Evolutionary conservation across 2,113 vertebrate genomes (phyloP), one percentile per base, ranked within the genome.

Genomic region (Prunella fulvescens): DNA sequence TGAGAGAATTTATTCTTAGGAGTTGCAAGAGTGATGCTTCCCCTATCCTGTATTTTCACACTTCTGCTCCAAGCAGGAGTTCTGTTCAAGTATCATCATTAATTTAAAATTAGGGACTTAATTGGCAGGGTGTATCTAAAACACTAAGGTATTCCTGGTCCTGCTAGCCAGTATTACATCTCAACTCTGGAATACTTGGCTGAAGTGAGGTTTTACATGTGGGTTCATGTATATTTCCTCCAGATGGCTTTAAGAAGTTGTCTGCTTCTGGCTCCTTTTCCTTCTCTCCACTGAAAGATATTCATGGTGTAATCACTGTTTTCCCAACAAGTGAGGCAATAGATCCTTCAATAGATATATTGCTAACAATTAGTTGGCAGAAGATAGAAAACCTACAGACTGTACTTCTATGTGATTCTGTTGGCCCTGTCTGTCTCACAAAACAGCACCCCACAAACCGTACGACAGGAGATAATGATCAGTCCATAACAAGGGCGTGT

Each of bases 381-480:
- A 69, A 64, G 81, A 57, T 1, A 78, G 86, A 71, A 94, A 92
- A 65, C 40, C 56, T 74, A 50, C 77, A 77, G 51, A 28, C 12
- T 65, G 24, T 42, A 66, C 31, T 73, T 87, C 23, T 29, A 3
- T 35, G 19, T 0, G 1, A 19, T 50, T 81, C 76, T 56, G 28
- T 73, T 81, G 60, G 44, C 45, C 18, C n/a, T 29, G 7, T 51
- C 79, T 85, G 40, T 53, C 56, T 81, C 60, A 85, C 64, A 88
- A 88, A 92, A 79, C 73, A 88, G 40, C 61, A 37, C 45, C 37
- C 26, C n/a, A 72, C 48, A 81, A 88, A 73, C 60, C 44, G 10
- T 87, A 89, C 64, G 33, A 45, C 57, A 78, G 62, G 64, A 90
- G 92, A 92, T 94, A 94, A 78, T 25, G 48, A 95, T 95, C 93